phyloP scores from a whole-genome alignment of 1,140 invertebrate species.

The Tenebrio molitor region DNA sequence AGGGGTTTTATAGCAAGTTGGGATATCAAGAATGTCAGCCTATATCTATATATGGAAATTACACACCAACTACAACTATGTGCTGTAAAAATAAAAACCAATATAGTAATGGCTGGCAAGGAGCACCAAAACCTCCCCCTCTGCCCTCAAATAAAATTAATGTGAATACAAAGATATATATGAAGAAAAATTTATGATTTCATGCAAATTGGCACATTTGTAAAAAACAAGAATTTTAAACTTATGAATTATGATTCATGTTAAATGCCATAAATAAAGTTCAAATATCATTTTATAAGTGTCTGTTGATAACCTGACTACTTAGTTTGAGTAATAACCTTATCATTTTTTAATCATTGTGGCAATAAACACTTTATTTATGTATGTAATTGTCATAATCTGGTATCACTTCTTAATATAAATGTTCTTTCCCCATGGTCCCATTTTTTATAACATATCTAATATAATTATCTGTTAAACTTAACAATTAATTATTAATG shows the following conservation, averaged over 20 bases:
- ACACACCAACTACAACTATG: constrained; percentile 34
- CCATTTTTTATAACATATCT: not conserved
- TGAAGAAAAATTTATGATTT: constrained; percentile 59
- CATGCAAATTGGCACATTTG: constrained; percentile 13
- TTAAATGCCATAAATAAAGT: constrained; percentile 22
- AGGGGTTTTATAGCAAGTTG: constrained; percentile 82
- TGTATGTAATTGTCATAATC: not conserved
- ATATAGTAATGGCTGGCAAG: not conserved
- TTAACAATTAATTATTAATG: constrained; percentile 13
- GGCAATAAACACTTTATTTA: constrained; percentile 4
- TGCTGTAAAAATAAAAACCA: constrained; percentile 22
- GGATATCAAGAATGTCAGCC: constrained; percentile 79
- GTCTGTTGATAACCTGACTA: not conserved
- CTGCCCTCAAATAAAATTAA: constrained; percentile 41
- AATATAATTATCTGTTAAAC: too few relatives aligned
- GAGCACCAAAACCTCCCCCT: constrained; percentile 51
- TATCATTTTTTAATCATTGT: constrained; percentile 17
- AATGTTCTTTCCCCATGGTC: not conserved
- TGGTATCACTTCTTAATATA: not conserved
- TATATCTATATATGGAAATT: constrained; percentile 75
- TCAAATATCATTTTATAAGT: constrained; percentile 10
- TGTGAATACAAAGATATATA: constrained; percentile 59
- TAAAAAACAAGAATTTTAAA: not conserved
- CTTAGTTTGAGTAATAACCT: constrained; percentile 29
- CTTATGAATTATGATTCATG: not conserved